Evolutionary conservation across 2,797 vertebrate species (phyloP), one percentile per base, ranked within the genome.

Genomic region (Euthynnus affinis): DNA sequence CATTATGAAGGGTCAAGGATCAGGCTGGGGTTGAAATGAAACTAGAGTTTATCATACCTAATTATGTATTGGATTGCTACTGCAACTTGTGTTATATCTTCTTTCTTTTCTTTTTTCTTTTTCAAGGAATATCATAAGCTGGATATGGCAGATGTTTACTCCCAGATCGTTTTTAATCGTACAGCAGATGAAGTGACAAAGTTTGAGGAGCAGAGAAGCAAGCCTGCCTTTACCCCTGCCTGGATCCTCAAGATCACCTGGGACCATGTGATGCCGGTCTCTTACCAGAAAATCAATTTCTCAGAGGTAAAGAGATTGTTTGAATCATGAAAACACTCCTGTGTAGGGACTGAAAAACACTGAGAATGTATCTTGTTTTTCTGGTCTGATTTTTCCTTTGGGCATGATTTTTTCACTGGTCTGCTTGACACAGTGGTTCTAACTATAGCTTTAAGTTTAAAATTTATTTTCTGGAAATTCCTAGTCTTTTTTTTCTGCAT

Each of bases 241-340:
- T 97, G 96, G 95, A 96, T 96, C 71, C 91, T 96, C 15, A 96
- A 96, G 88, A 93, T 97, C 83, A 97, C 96, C 15, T 97, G 96
- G 96, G 94, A 96, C 75, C 78, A 91, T 1, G 91, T 96, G 66
- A 88, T 95, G 84, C 91, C 96, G 0, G 90, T 96, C 27, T 93
- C 88, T 42, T 95, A 92, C 74, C 96, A 97, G 91, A 94, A 89
- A 64, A 67, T 94, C 76, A 94, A 93, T 85, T 34, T 80, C 15
- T 95, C 94, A 74, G 95, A 96, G 95, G 96, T 96, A 80, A 86
- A 72, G 14, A 66, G 27, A 29, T 22, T 9, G 5, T 66, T 58
- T 0, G 2, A n/a, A 8, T 20, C 18, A 46, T 34, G 23, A 55
- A 40, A 72, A n/a, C 12, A 27, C 34, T 49, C 0, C 14, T 46